Percentiles rank a stretch among this genome's conserved stretches.
Conservation (phyloP, 2,113 vertebrate species). For the Mastomys coucha region DNA sequence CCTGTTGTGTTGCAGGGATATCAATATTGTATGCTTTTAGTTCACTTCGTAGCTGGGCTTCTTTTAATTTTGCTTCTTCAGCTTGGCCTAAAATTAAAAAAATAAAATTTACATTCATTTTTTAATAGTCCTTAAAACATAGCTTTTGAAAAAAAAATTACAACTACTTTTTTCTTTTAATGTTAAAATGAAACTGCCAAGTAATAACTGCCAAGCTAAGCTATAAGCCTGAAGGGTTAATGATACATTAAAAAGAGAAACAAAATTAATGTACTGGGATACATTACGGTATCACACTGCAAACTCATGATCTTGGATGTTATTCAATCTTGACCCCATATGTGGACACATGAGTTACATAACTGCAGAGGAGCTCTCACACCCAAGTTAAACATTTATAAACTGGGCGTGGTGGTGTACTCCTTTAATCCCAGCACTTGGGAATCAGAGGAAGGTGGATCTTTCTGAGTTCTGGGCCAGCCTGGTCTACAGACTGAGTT, state of each 20-base stretch:
- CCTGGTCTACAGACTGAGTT: too few relatives aligned
- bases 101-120: not conserved
- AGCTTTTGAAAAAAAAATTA: slow-evolving; percentile 2
- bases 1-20: slow-evolving; percentile 81
- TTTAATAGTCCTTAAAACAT: not conserved
- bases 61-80: slow-evolving; percentile 86
- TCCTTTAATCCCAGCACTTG: too few relatives aligned
- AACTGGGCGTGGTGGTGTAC: too few relatives aligned
- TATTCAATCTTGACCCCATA: slow-evolving; percentile 16
- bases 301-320: not conserved
- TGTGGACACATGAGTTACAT: not conserved
- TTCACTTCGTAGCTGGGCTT: slow-evolving; percentile 83
- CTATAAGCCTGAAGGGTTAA: slow-evolving; percentile 10
- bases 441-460: too few relatives aligned
- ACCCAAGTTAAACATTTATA: not conserved
- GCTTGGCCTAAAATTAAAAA: slow-evolving; percentile 86
- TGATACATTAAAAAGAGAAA: slow-evolving; percentile 39
- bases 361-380: not conserved
- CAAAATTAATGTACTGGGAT: not conserved
- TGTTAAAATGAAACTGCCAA: slow-evolving; percentile 37
- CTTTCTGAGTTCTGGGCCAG: too few relatives aligned
- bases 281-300: not conserved
- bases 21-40: slow-evolving; percentile 85
- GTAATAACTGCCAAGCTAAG: not conserved
- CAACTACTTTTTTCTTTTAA: slow-evolving; percentile 13